Conservation (phyloP, 2,888 invertebrate species). For the Crossocerus cetratus region DNA sequence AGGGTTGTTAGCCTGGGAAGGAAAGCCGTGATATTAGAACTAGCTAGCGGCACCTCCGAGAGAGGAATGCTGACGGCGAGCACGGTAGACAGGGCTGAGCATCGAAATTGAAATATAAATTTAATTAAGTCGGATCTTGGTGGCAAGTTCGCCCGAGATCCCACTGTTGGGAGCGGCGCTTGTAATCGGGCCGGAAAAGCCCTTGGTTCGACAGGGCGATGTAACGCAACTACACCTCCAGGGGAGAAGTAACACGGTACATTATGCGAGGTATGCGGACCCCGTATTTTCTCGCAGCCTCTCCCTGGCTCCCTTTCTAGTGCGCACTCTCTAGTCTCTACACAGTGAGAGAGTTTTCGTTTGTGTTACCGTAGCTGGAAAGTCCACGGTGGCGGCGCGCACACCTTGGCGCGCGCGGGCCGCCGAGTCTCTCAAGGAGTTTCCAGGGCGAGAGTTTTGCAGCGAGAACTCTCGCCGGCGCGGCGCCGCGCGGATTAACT, state of each 20-base stretch:
- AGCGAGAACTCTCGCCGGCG: conserved; percentile 64
- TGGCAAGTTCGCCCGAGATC: neutral
- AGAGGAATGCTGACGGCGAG: conserved; percentile 16
- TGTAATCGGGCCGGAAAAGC: conserved; percentile 9
- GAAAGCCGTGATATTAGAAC: conserved; percentile 52
- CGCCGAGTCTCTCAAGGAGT: conserved; percentile 55
- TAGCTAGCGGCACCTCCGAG: conserved; percentile 24
- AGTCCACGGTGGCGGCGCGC: conserved; percentile 28
- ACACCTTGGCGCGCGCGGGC: conserved; percentile 10
- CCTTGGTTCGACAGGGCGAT: conserved; percentile 10
- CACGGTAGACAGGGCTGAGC: conserved; percentile 7
- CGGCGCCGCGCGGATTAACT: conserved; percentile 71
- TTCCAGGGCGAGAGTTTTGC: conserved; percentile 57
- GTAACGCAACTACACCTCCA: conserved; percentile 8
- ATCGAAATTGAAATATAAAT: conserved; percentile 64
- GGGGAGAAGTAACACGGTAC: conserved; percentile 42
- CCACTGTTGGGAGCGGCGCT: neutral
- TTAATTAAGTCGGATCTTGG: conserved; percentile 60
- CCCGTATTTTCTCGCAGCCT: conserved; percentile 63
- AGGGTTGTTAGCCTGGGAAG: conserved; percentile 36
- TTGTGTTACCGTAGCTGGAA: conserved; percentile 21
- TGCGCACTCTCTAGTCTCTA: no score
- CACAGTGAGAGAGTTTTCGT: no score
- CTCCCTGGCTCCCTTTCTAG: conserved; percentile 7
- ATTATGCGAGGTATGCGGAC: conserved; percentile 48